Evolutionary conservation across 1,140 invertebrate genomes (phyloP), one percentile per base, ranked within the genome.

Genomic region (Diploscapter pachys): DNA sequence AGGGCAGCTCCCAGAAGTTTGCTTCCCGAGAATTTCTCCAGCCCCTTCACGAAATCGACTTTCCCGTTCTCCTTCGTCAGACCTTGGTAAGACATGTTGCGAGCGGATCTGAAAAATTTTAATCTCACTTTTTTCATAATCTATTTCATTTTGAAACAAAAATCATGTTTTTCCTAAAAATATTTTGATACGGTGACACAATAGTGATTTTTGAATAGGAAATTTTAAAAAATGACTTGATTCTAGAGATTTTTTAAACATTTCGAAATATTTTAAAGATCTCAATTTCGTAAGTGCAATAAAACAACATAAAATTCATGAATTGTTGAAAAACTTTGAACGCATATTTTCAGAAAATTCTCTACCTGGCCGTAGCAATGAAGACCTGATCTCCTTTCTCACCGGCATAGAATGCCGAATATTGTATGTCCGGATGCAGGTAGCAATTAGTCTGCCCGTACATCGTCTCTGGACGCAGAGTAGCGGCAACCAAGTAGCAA

Each of bases 381-480:
- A 92, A 97, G 48, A 98, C 88, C 73, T 93, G 92, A n/a, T 86
- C 84, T 74, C 91, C 89, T 4, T 87, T 82, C 13, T 72, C 72
- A 3, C 80, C 80, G 6, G 72, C 78, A 70, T 83, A 83, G 59
- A 83, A 83, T 31, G 74, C 81, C 3, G 83, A 85, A 56, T 83
- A 83, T 76, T 90, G 90, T 80, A 98, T 94, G 81, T 97, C 94
- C 3, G 97, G 97, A 83, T 92, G 91, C 2, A 99, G 85, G 95
- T 96, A 99, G 86, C 96, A 98, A 86, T 99, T 99, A 0, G 97
- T 99, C 88, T 99, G 97, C 3, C 97, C 97, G 86, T 98, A 99
- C 96, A 99, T 99, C 2, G 97, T 99, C 88, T 99, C 97, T 8
- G 96, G 96, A 78, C 96, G 88, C 4, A 99, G 87, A 13, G 97